Base-by-base conservation (phyloP, 2,888 invertebrate genomes). In the Philonicus albiceps region DNA sequence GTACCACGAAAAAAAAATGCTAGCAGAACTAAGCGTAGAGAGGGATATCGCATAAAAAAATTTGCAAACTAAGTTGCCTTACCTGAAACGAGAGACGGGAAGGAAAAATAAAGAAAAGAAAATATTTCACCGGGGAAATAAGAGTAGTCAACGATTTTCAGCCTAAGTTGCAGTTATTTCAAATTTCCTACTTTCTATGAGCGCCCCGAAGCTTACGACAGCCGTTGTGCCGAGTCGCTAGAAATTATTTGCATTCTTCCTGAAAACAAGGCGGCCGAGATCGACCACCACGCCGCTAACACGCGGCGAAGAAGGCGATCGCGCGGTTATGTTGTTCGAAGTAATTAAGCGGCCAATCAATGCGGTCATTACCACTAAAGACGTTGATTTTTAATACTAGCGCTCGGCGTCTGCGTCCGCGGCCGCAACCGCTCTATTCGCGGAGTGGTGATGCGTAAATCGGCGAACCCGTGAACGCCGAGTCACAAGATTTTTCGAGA, bases 281-380 rank as follows among this genome's bases (percentile, higher is more conserved):
- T 37, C 43, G 49, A n/a, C 19, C 27, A 30, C 16, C 81, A 19
- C n/a, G 34, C 49, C 55, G 81, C 55, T 11, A 34, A 37, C 81
- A 16, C 81, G 55, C 81, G 64, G 30, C 81, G 19, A n/a, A 55
- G 53, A 81, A 55, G 81, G 34, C 55, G 78, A 49, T 30, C 30
- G n/a, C 34, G 81, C 64, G 78, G 72, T 27, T 81, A 55, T 81
- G 86, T 37, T 43, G 49, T 27, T 78, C 85, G 74, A 31, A 31
- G 85, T 86, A 87, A 87, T 87, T 87, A 87, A 87, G 87, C 86
- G 76, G 86, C 86, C 87, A 87, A 84, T 87, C 84, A 76, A 76
- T 86, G 27, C 86, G 84, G 86, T 83, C 87, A 87, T 87, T 87
- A 87, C 72, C 87, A 87, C 86, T 86, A 87, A 81, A 86, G 76